Percentiles rank a stretch among this genome's conserved stretches.
Conservation (phyloP, 2,797 vertebrate genomes). For the Rhynchonycteris naso region DNA sequence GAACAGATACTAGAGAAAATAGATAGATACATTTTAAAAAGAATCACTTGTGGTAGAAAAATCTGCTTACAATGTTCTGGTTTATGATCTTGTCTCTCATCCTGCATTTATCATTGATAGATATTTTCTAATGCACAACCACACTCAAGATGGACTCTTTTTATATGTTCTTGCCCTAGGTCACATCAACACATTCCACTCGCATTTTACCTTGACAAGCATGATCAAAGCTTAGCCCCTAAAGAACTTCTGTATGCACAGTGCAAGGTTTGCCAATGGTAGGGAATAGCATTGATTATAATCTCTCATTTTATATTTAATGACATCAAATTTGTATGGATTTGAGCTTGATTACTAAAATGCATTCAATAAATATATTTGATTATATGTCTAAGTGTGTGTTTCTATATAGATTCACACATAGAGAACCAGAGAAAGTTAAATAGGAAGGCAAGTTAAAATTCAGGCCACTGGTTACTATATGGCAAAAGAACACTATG, state of each 20-base stretch:
- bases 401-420: not conserved
- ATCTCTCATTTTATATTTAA: not conserved
- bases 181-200: not conserved
- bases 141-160: not conserved
- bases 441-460: not conserved
- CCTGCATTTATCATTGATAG: not conserved
- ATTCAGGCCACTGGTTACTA: not conserved
- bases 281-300: not conserved
- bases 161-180: not conserved
- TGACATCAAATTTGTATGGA: not conserved
- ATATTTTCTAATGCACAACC: not conserved
- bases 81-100: not conserved
- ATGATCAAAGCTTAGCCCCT: not conserved
- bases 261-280: not conserved
- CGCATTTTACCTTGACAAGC: not conserved
- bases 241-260: not conserved
- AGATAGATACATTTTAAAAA: not conserved
- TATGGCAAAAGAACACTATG: not conserved
- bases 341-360: not conserved
- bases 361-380: not conserved
- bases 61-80: not conserved
- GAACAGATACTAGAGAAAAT: not conserved
- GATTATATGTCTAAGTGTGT: not conserved
- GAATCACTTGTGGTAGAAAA: not conserved
- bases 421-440: not conserved